Base-by-base conservation (phyloP, 2,888 invertebrate genomes). In the Drosophila subsilvestris region DNA sequence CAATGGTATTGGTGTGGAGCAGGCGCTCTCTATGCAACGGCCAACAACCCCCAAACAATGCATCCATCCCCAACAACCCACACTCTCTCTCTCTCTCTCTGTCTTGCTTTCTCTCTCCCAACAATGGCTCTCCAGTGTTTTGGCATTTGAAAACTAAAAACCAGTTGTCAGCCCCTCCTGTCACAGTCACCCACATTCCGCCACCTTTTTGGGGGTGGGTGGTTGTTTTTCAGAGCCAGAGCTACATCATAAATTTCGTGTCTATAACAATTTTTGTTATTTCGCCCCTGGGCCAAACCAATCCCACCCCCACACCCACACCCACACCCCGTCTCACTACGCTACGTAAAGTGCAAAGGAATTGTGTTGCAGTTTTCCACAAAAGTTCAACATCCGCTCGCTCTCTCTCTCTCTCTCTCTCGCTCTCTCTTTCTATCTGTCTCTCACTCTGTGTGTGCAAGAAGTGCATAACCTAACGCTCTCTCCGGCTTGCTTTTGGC, bases 231-330 rank as follows among this genome's bases (percentile, higher is more conserved):
- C 67, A 65, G 63, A 81, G 75, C 74, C 69, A 70, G 63, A 69
- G 81, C 83, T 4, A 83, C 80, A 86, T 79, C 81, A 84, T 84
- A 86, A 84, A 84, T 84, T 85, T 86, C 63, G 84, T 84, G 86
- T 84, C 84, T 84, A 86, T 84, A 84, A 86, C 86, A 85, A 84
- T 84, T 86, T 86, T 77, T 84, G 79, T 79, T 79, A 67, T 63
- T 61, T 44, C 59, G 61, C 53, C 50, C 25, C 48, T 57, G 37
- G n/a, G 37, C 14, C 14, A 37, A 32, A 42, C 61, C 18, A 42
- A 14, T 10, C 17, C 25, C 20, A 1, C 42, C 25, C 42, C 42
- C 47, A n/a, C n/a, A n/a, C n/a, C n/a, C n/a, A n/a, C 45, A 37
- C n/a, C 10, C 44, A 43, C 56, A 20, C 55, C 32, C 61, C 8